Base-by-base conservation (phyloP, 2,113 vertebrate species). In the Syngnathus scovelli region DNA sequence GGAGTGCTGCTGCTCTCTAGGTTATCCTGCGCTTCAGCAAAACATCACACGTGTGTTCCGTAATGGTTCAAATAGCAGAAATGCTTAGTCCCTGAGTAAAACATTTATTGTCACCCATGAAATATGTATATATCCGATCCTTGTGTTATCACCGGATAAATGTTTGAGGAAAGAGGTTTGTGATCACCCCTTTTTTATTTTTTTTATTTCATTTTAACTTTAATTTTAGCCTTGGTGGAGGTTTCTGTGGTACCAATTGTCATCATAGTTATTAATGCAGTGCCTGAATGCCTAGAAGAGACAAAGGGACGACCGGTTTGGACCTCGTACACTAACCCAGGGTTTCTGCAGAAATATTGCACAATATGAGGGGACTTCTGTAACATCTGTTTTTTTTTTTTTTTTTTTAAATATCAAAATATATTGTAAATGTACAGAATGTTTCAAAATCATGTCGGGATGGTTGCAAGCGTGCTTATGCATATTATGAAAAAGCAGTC, bases 1-100 rank as follows among this genome's bases (percentile, higher is more conserved):
- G 60, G 10, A 33, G 27, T 33, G 12, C 49, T 63, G 27, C 63
- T 44, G 44, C 27, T 46, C 27, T 68, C 16, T 1, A 15, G 23
- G 38, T 5, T 7, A 3, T 7, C 0, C 9, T 63, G 19, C 38
- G 21, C 21, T 62, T 52, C 21, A 51, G 23, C 21, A 59, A 16
- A 52, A 65, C 64, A 52, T 63, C 69, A 33, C 33, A 64, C 64
- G 41, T 36, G 6, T 46, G 61, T 46, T 36, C 51, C 18, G 21
- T 65, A 18, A 56, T 61, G 52, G 48, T 18, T 67, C 16, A 49
- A 2, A 46, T 1, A 46, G 4, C 18, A 49, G 10, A 19, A 6
- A 49, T 49, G 48, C 16, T 19, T 19, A 49, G 4, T 49, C 48
- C 18, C 7, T 49, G 27, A 6, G 44, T 46, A 4, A 46, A 49